These are phyloP conservation scores for Ivindomyrus marchei DNA, from an alignment of 2,113 vertebrate genomes.

Conservation along the genomic window DNA sequence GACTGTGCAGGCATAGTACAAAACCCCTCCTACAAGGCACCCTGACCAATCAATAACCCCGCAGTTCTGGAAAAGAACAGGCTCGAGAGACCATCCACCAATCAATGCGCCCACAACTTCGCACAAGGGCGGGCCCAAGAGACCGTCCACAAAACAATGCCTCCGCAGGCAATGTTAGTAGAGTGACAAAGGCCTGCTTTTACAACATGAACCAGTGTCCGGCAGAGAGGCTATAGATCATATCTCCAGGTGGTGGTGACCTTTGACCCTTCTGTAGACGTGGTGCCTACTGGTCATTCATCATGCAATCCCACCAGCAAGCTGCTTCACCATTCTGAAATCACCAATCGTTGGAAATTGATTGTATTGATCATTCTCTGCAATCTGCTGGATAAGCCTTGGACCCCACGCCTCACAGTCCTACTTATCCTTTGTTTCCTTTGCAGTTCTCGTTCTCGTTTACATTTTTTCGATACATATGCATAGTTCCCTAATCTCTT, in stretches of 20 bases:
- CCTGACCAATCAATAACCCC: conserved; percentile 2
- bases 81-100: conserved; percentile 2
- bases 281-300: conserved; percentile 8
- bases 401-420: neutral
- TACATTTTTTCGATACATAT: neutral
- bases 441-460: neutral
- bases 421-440: neutral
- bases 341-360: conserved; percentile 7
- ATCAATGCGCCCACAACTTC: neutral
- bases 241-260: conserved; percentile 11
- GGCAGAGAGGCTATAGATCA: conserved; percentile 9
- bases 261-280: conserved; percentile 4
- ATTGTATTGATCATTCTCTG: conserved; percentile 12
- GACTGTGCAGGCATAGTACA: neutral
- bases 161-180: neutral
- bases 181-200: neutral
- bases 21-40: neutral
- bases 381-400: neutral
- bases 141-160: conserved; percentile 5
- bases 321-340: conserved; percentile 11
- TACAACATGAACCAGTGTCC: neutral
- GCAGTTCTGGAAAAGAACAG: neutral
- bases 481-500: neutral
- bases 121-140: conserved; percentile 8
- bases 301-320: neutral